Percentiles rank a stretch among this genome's conserved stretches.
Evolutionary conservation across 2,888 invertebrate genomes (phyloP).

Genomic region (Anticlea derivata): DNA sequence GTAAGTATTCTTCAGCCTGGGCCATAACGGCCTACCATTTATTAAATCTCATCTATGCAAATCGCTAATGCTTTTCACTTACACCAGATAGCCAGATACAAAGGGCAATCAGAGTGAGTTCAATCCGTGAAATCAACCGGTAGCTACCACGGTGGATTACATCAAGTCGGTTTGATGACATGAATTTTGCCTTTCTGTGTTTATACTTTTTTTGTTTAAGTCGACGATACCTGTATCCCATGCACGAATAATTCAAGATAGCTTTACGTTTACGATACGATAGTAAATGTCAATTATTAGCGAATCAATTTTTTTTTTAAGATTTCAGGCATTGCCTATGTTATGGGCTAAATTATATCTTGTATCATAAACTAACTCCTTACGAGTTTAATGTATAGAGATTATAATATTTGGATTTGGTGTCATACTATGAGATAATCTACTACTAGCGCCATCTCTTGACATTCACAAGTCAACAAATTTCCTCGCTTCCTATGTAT

Average conservation of each 20-base stretch:
- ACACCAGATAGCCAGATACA: conserved; percentile 1
- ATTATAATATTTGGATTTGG: no score
- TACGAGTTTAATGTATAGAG: no score
- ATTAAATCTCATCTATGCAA: no score
- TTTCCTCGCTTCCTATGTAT: no score
- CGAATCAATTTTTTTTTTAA: neutral
- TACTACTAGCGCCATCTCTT: conserved; percentile 54
- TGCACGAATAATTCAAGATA: no score
- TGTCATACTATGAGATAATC: neutral
- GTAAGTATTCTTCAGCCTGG: no score
- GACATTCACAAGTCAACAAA: neutral
- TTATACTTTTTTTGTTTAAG: conserved; percentile 3
- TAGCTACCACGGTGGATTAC: conserved; percentile 35
- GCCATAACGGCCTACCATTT: no score
- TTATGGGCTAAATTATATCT: no score
- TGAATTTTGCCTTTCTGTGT: neutral
- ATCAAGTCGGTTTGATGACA: conserved; percentile 4
- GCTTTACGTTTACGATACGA: no score
- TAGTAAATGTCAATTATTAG: no score
- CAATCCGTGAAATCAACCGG: conserved; percentile 47
- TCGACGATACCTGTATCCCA: neutral
- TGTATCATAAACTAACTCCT: no score
- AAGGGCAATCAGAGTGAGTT: conserved; percentile 14
- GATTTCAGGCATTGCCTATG: no score
- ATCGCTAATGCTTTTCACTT: neutral